Conservation (phyloP, 2,113 vertebrate species). For the Sylvia atricapilla region DNA sequence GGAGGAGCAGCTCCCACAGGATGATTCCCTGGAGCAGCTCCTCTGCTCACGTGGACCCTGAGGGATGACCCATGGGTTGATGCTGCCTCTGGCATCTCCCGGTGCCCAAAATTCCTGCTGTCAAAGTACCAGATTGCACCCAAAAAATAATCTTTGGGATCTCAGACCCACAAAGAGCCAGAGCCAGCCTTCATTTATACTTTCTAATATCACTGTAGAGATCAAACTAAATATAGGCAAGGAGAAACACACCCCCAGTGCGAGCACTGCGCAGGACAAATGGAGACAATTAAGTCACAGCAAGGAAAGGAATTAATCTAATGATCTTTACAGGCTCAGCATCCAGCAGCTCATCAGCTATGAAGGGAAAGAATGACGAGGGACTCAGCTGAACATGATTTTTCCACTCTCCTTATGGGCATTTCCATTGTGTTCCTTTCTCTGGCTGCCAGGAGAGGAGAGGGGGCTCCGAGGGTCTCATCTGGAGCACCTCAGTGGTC, state of each 20-base stretch:
- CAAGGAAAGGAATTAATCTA: conserved; percentile 14
- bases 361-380: background rate
- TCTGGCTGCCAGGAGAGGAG: background rate
- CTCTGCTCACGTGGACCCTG: background rate
- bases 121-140: fast-evolving
- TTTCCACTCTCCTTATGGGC: conserved; percentile 5
- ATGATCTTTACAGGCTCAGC: background rate
- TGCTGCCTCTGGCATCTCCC: background rate
- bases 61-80: fast-evolving
- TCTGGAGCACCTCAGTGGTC: background rate
- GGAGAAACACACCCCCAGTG: background rate
- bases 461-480: fast-evolving
- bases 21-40: background rate
- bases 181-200: background rate
- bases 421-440: background rate
- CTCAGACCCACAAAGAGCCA: background rate
- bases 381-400: background rate
- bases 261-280: background rate
- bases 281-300: conserved; percentile 30
- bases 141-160: background rate
- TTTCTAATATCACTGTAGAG: background rate
- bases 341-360: background rate
- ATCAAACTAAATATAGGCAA: conserved; percentile 30
- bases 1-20: background rate
- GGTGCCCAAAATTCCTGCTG: background rate